A percentile compares a stretch with the other conserved stretches of the same genome.
Conservation (phyloP, 2,888 invertebrate genomes). For the Liposcelis brunnea region DNA sequence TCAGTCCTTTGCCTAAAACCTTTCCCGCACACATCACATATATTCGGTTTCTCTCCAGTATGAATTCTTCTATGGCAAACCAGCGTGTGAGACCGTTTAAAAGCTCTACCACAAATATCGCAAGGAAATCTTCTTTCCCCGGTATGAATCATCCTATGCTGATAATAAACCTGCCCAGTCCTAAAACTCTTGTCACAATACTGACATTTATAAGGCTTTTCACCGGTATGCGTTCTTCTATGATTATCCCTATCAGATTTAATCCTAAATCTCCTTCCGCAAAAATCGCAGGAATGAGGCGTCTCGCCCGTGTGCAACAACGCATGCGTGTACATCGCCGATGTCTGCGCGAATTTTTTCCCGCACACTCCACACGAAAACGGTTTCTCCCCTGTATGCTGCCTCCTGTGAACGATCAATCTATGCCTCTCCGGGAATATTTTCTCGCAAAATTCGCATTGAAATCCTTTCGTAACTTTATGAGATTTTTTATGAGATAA, state of each 20-base stretch:
- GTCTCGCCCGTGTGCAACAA: slow-evolving; percentile 16
- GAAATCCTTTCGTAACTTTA: slow-evolving; percentile 3
- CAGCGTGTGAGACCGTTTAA: slow-evolving; percentile 16
- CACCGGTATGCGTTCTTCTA: slow-evolving; percentile 16
- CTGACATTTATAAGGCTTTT: slow-evolving; percentile 16
- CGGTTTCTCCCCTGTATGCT: slow-evolving; percentile 16
- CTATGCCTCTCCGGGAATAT: slow-evolving; percentile 14
- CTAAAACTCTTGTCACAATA: slow-evolving; percentile 15
- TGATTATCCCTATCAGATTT: slow-evolving; percentile 16
- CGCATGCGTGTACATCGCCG: slow-evolving; percentile 15
- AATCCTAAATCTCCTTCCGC: slow-evolving; percentile 14
- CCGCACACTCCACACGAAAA: slow-evolving; percentile 14
- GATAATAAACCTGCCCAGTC: slow-evolving; percentile 15
- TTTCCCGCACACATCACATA: slow-evolving; percentile 15
- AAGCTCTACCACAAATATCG: slow-evolving; percentile 15
- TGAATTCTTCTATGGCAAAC: slow-evolving; percentile 16
- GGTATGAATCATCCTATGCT: slow-evolving; percentile 17
- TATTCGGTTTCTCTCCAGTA: slow-evolving; percentile 16
- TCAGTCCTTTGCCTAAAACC: slow-evolving; percentile 15
- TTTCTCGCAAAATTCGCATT: slow-evolving; percentile 14
- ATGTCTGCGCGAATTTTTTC: slow-evolving; percentile 15
- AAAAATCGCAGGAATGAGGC: slow-evolving; percentile 15
- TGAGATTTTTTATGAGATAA: slow-evolving; percentile 3
- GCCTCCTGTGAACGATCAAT: slow-evolving; percentile 13
- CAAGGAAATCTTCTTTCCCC: slow-evolving; percentile 16